Base-by-base conservation (phyloP, 2,797 vertebrate genomes). In the Oreochromis mossambicus region DNA sequence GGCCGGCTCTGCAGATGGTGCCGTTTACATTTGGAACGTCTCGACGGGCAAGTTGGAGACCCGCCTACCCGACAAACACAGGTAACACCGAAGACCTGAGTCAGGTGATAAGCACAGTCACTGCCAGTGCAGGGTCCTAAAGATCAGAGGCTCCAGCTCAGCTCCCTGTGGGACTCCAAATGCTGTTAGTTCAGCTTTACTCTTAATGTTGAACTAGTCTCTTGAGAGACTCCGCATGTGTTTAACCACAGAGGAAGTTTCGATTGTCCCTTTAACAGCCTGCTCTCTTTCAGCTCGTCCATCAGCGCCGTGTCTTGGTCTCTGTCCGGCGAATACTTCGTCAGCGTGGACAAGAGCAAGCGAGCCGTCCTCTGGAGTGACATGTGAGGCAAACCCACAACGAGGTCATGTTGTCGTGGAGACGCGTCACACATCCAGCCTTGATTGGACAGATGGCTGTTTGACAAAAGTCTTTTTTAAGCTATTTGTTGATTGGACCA, bases 261-360 rank as follows among this genome's bases (percentile, higher is more conserved):
- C 7, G 5, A 29, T 15, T 46, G 32, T 36, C 17, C 34, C 19
- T 61, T 46, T 82, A 56, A 46, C 21, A 24, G 41, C 26, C 12
- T 14, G 5, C 66, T 79, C 3, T 26, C 73, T 88, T 7, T 2
- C 68, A 98, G 98, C 9, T 89, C 96, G 3, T 91, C 97, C 4
- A 92, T 98, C 91, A 97, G 96, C 1, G 97, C 97, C 0, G 96
- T 98, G 90, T 95, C 97, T 83, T 98, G 98, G 98, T 97, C 97
- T 21, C 61, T 88, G 73, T 97, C 97, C 0, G 97, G 97, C 1
- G 93, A 95, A 43, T 96, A 95, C 1, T 93, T 97, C 10, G 97
- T 97, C 85, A 98, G 97, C 2, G 97, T 97, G 90, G 98, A 98
- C 89, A 96, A 96, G 81, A 96, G 95, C 13, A 88, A 95, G 63